Percentiles rank a stretch among this genome's conserved stretches.
Evolutionary conservation across 2,797 vertebrate genomes (phyloP).

Genomic region (Oophaga sylvatica): DNA sequence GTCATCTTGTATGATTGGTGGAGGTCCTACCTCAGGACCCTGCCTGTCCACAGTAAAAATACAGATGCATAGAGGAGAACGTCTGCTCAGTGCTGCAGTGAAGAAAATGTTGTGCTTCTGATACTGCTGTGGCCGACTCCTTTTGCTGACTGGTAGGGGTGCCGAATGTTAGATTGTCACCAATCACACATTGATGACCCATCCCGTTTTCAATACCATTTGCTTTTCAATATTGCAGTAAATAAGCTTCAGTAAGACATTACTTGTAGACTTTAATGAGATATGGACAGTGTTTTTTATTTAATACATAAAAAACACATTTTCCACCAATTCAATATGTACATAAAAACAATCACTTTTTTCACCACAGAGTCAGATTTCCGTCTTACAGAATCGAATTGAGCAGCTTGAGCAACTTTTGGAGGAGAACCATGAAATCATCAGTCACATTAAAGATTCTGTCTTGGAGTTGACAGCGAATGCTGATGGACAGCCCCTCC

Average conservation of each 20-base stretch:
- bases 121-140: background rate
- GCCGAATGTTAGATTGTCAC: background rate
- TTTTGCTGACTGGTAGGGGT: background rate
- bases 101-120: too few species aligned
- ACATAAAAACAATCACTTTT: background rate
- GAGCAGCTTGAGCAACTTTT: constrained; percentile 97
- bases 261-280: background rate
- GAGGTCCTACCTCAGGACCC: too few species aligned
- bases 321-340: background rate
- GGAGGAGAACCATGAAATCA: constrained; percentile 99
- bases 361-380: constrained; percentile 89
- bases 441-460: constrained; percentile 98
- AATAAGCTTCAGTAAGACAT: background rate
- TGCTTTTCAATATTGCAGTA: background rate
- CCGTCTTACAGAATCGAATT: constrained; percentile 96
- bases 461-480: constrained; percentile 97
- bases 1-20: too few species aligned
- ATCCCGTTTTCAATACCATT: background rate
- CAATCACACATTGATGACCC: background rate
- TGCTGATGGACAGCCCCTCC: constrained; percentile 75
- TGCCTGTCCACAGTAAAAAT: background rate
- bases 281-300: too few species aligned
- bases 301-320: background rate
- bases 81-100: background rate
- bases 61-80: background rate